phyloP scores from a whole-genome alignment of 2,888 invertebrate species.

The Campaea margaritaria region DNA sequence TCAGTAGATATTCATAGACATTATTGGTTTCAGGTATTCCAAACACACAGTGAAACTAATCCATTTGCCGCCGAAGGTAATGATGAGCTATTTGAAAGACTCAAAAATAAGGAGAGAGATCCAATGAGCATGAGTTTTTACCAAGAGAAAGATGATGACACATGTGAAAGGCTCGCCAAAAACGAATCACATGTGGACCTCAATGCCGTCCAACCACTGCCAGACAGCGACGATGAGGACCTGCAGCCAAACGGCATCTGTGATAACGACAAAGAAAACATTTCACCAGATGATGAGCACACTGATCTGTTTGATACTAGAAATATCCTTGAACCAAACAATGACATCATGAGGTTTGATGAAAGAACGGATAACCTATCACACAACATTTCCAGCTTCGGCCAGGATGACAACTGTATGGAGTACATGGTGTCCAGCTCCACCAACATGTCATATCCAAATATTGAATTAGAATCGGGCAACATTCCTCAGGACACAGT shows the following conservation, averaged over 20 bases:
- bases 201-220: conserved; percentile 85
- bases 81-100: conserved; percentile 79
- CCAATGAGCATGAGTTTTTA: conserved; percentile 88
- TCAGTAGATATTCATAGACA: neutral
- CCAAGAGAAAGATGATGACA: conserved; percentile 85
- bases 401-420: conserved; percentile 61
- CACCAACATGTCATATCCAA: conserved; percentile 62
- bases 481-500: conserved; percentile 64
- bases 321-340: conserved; percentile 67
- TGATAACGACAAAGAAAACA: conserved; percentile 72
- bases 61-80: conserved; percentile 76
- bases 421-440: conserved; percentile 61
- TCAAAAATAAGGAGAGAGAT: conserved; percentile 85
- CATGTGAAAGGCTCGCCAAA: conserved; percentile 71
- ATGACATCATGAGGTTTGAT: conserved; percentile 71
- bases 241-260: conserved; percentile 63
- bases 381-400: conserved; percentile 57
- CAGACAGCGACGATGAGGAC: conserved; percentile 82
- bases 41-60: conserved; percentile 77
- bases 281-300: conserved; percentile 59
- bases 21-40: conserved; percentile 70
- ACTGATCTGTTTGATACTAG: conserved; percentile 52
- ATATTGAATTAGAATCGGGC: conserved; percentile 67
- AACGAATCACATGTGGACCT: conserved; percentile 81
- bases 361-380: conserved; percentile 57